phyloP scores from a whole-genome alignment of 1,140 invertebrate genomes.

The Agraylea sexmaculata region DNA sequence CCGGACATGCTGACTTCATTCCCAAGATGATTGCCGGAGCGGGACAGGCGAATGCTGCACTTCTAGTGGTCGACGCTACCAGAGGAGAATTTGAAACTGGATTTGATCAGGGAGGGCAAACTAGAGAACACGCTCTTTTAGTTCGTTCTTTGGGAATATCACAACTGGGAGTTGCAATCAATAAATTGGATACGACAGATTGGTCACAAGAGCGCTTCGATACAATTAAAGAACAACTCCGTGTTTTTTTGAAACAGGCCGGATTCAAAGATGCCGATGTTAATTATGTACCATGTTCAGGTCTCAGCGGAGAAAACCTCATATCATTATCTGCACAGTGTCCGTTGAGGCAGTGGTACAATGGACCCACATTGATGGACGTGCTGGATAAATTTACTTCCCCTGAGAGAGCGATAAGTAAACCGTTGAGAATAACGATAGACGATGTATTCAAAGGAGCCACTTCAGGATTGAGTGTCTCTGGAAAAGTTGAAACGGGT shows the following conservation, averaged over 20 bases:
- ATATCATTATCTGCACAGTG: slow-evolving; percentile 54
- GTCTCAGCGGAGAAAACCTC: slow-evolving; percentile 88
- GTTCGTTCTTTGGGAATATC: slow-evolving; percentile 79
- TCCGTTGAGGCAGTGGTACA: slow-evolving; percentile 70
- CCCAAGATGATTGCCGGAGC: slow-evolving; percentile 99
- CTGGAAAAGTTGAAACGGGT: slow-evolving; percentile 86
- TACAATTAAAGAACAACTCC: slow-evolving; percentile 78
- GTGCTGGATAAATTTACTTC: slow-evolving; percentile 79
- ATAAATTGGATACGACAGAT: slow-evolving; percentile 72
- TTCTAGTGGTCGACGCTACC: slow-evolving; percentile 92
- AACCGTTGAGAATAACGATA: slow-evolving; percentile 84
- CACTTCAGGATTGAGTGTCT: slow-evolving; percentile 76
- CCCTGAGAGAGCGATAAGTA: slow-evolving; percentile 71
- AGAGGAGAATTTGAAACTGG: slow-evolving; percentile 98
- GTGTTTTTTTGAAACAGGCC: slow-evolving; percentile 85
- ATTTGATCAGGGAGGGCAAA: slow-evolving; percentile 95
- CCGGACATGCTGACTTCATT: slow-evolving; percentile 97
- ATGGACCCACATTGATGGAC: slow-evolving; percentile 66
- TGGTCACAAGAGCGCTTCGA: slow-evolving; percentile 74
- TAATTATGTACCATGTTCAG: slow-evolving; percentile 90
- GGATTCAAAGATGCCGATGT: slow-evolving; percentile 85
- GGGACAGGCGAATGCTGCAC: slow-evolving; percentile 91
- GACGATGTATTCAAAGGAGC: slow-evolving; percentile 93
- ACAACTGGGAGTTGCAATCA: slow-evolving; percentile 75
- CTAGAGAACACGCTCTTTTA: slow-evolving; percentile 90